Conservation (phyloP, 2,888 invertebrate genomes). For the Oegoconia quadripuncta region DNA sequence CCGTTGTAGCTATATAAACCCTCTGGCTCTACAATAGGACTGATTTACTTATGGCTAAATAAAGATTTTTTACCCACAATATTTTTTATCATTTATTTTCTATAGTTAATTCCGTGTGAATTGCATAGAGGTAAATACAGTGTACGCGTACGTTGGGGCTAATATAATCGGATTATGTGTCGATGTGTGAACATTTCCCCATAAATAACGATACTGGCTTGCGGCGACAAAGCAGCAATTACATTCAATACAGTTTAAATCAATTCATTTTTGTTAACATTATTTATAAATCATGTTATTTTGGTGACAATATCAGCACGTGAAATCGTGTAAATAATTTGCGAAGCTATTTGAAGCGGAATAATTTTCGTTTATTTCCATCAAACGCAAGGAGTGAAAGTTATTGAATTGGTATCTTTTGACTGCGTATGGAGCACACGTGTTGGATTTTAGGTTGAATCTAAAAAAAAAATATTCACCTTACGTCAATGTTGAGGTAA, state of each 20-base stretch:
- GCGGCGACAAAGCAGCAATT: slow-evolving; percentile 10
- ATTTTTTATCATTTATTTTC: background rate
- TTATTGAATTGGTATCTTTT: too few relatives aligned
- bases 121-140: background rate
- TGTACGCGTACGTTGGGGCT: background rate
- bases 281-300: background rate
- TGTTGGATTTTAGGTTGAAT: too few relatives aligned
- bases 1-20: slow-evolving; percentile 6
- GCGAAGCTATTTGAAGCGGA: background rate
- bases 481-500: too few relatives aligned
- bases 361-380: background rate
- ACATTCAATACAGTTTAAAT: slow-evolving; percentile 3
- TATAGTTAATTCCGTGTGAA: background rate
- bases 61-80: slow-evolving; percentile 9
- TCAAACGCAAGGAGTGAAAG: too few relatives aligned
- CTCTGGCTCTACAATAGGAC: slow-evolving; percentile 3
- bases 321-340: background rate
- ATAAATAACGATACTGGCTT: slow-evolving; percentile 11
- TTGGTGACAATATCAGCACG: background rate
- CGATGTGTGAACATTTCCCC: slow-evolving; percentile 3
- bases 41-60: slow-evolving; percentile 10
- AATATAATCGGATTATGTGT: slow-evolving; percentile 7
- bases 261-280: background rate
- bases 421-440: too few relatives aligned
- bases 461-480: too few relatives aligned